Percentiles rank a stretch among this genome's conserved stretches.
Evolutionary conservation across 2,797 vertebrate genomes (phyloP).

Genomic region (Characodon lateralis): DNA sequence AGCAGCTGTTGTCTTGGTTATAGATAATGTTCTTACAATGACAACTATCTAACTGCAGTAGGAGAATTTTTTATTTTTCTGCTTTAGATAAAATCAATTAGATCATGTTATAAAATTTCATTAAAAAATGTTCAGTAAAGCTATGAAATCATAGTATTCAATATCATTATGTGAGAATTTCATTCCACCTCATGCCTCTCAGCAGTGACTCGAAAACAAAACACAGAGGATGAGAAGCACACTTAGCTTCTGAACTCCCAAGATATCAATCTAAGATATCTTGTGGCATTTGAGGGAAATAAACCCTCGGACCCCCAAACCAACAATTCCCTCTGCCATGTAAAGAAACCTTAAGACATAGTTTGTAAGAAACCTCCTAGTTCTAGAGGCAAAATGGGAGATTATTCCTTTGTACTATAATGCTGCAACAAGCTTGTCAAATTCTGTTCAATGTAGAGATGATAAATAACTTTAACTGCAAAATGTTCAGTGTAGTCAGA

Average conservation of each 20-base stretch:
- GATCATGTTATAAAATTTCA: background rate
- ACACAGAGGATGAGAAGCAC: background rate
- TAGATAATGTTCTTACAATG: background rate
- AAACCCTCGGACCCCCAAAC: background rate
- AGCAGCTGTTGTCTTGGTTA: background rate
- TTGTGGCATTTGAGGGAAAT: background rate
- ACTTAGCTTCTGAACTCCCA: background rate
- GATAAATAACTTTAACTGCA: background rate
- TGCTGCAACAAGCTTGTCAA: background rate
- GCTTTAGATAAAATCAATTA: no score
- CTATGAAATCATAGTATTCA: background rate
- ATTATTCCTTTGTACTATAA: background rate
- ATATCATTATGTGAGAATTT: background rate
- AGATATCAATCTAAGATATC: background rate
- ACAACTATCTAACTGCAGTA: background rate
- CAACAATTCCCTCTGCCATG: background rate
- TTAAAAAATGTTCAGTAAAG: background rate
- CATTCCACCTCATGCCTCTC: no score
- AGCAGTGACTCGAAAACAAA: background rate
- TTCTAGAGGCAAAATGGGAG: background rate
- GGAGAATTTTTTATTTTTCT: background rate
- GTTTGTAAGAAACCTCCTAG: background rate
- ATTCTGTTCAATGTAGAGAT: background rate
- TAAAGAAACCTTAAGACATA: background rate
- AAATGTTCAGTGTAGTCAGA: background rate